phyloP scores from a whole-genome alignment of 2,113 vertebrate species.

The Percina caprodes region DNA sequence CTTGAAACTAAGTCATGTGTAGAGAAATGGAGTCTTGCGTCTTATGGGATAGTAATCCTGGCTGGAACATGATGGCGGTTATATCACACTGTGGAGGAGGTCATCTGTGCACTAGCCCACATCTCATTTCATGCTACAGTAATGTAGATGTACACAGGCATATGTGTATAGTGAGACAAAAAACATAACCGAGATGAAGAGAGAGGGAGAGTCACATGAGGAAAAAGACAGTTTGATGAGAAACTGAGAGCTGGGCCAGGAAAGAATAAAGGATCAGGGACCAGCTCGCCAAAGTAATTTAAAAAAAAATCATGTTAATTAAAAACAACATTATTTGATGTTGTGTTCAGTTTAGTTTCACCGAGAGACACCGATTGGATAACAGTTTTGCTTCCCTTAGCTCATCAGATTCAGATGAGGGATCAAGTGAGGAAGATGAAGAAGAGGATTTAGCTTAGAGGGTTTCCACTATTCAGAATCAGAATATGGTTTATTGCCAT shows the following conservation, averaged over 20 bases:
- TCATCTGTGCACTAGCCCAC: conserved; percentile 9
- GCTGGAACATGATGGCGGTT: conserved; percentile 20
- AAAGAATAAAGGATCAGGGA: not conserved
- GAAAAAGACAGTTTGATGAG: not conserved
- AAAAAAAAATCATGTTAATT: not conserved
- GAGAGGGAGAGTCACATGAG: not conserved
- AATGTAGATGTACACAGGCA: not conserved
- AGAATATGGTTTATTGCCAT: too few species aligned
- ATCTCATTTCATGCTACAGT: conserved; percentile 7
- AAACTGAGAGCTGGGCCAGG: not conserved
- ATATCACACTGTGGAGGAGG: conserved; percentile 30
- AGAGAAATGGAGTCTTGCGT: not conserved
- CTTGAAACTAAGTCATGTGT: not conserved
- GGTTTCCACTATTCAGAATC: conserved; percentile 4
- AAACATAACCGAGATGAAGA: not conserved
- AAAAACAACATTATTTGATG: not conserved
- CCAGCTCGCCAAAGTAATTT: not conserved
- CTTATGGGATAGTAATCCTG: conserved; percentile 1
- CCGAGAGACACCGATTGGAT: not conserved
- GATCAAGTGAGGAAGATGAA: not conserved
- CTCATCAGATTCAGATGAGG: not conserved
- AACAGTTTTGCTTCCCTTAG: not conserved
- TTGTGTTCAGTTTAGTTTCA: not conserved
- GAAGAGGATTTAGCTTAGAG: conserved; percentile 11
- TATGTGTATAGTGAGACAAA: conserved; percentile 1